A percentile compares a stretch with the other conserved stretches of the same genome.
These are phyloP conservation scores for Ptilorrhoa leucosticta DNA, from an alignment of 2,113 vertebrate genomes.

Conservation along the genomic window DNA sequence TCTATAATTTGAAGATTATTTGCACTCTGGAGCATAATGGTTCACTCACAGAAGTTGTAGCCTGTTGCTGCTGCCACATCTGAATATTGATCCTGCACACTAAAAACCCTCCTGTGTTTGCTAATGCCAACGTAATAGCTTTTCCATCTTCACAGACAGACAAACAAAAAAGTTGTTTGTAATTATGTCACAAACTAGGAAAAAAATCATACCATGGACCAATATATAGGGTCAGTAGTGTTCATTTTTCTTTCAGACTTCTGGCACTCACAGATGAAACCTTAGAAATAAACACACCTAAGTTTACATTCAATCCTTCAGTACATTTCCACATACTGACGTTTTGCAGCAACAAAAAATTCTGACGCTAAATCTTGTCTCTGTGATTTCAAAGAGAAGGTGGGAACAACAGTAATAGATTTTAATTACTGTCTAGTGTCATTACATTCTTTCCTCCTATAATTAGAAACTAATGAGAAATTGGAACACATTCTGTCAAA, in stretches of 20 bases:
- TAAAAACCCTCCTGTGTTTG: neutral
- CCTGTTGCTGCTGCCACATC: neutral
- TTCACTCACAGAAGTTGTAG: neutral
- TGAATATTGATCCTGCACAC: neutral
- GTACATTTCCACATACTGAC: neutral
- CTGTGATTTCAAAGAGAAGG: slow-evolving; percentile 1
- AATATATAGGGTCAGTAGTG: neutral
- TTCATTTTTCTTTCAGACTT: neutral
- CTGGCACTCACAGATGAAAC: neutral
- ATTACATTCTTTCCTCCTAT: slow-evolving; percentile 27
- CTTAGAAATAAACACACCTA: neutral
- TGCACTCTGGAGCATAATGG: neutral
- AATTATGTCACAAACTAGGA: neutral
- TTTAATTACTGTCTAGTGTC: slow-evolving; percentile 24
- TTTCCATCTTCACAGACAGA: neutral
- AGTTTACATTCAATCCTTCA: neutral
- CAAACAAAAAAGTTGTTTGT: neutral
- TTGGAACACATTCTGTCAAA: slow-evolving; percentile 24
- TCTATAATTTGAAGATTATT: slow-evolving; percentile 3
- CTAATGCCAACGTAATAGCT: neutral
- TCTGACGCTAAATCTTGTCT: neutral
- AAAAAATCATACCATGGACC: neutral
- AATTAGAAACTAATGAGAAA: slow-evolving; percentile 51
- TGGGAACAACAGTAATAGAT: slow-evolving; percentile 8
- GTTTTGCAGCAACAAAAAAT: neutral